Percentiles rank a stretch among this genome's conserved stretches.
Conservation (phyloP, 2,797 vertebrate genomes). For the Cossypha dichroa region DNA sequence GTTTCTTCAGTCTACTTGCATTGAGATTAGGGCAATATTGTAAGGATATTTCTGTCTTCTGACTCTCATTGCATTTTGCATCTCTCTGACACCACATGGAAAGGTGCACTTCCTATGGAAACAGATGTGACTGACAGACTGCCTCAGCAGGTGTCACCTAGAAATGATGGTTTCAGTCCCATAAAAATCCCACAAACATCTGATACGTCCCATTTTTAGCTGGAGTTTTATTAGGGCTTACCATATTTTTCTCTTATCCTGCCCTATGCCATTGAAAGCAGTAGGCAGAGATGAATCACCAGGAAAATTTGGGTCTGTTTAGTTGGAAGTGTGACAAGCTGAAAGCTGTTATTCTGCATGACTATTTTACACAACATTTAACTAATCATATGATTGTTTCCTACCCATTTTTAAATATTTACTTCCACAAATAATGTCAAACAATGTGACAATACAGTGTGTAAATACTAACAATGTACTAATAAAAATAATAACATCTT, state of each 20-base stretch:
- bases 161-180: background rate
- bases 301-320: background rate
- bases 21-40: background rate
- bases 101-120: background rate
- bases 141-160: background rate
- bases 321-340: constrained; percentile 19
- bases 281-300: constrained; percentile 50
- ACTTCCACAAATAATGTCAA: background rate
- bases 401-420: constrained; percentile 11
- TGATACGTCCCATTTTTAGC: background rate
- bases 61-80: background rate
- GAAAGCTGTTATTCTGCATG: constrained; percentile 12
- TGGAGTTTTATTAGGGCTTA: background rate
- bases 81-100: background rate
- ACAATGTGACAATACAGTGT: background rate
- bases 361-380: constrained; percentile 5
- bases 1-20: background rate
- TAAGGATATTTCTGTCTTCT: background rate
- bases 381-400: background rate
- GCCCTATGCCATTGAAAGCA: background rate
- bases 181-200: background rate
- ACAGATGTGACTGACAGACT: background rate
- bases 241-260: background rate
- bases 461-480: background rate
- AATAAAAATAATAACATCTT: background rate